Evolutionary conservation across 2,113 vertebrate genomes (phyloP), one percentile per base, ranked within the genome.

Genomic region (Ellobius talpinus): DNA sequence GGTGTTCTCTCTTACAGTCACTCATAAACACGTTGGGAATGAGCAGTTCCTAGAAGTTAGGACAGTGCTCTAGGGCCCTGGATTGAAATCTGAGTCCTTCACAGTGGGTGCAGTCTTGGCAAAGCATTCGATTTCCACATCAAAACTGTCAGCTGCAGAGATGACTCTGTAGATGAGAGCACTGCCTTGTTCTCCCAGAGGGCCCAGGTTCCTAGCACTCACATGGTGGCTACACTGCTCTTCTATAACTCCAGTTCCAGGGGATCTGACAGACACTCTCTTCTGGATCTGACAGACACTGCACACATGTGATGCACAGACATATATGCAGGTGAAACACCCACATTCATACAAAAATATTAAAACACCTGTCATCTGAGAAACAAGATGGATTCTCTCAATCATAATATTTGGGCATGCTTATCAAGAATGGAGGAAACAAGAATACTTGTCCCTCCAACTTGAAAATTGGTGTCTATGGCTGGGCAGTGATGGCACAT

Each of bases 11-110:
- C 36, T 52, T 33, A 36, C 76, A 66, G 9, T 66, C 52, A 86
- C 5, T 61, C 47, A 66, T 89, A 90, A 92, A 61, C 68, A 95
- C 42, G 47, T n/a, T 65, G 73, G 72, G 85, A 92, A 88, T 33
- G 86, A 92, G 58, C 82, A 68, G 42, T 45, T 23, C 16, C 19
- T n/a, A 8, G 82, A 76, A 61, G 10, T 68, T 78, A 73, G 86
- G 92, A 91, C 72, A 84, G 47, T 65, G 82, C 52, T 26, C 8
- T 79, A 39, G 31, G 31, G 14, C 45, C 23, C 26, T 65, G 50
- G 65, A 68, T 26, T 95, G 77, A 90, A 82, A 95, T 73, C 72
- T 81, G 63, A 50, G 66, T 91, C 61, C 86, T 87, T 92, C 66
- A 93, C 87, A 89, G 42, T 39, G 31, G 87, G 36, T 42, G 58